Evolutionary conservation across 2,797 vertebrate species (phyloP).

Genomic region (Mormyrus hasselquistii): DNA sequence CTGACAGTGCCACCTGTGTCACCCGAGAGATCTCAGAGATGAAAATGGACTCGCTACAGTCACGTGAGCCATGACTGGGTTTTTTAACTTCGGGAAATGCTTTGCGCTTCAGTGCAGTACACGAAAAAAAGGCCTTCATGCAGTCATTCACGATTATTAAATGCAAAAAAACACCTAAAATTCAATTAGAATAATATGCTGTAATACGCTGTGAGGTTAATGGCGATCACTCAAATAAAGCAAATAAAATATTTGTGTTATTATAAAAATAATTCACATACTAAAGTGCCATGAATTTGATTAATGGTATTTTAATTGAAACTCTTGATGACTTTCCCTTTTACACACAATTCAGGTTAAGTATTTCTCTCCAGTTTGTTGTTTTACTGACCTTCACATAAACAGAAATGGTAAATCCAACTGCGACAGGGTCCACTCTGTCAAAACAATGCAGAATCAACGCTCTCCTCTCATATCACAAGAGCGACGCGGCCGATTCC

Average conservation of each 20-base stretch:
- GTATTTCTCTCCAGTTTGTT: neutral
- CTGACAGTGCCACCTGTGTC: constrained; percentile 1
- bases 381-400: neutral
- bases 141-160: neutral
- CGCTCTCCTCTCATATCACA: neutral
- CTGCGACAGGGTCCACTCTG: neutral
- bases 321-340: neutral
- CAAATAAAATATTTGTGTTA: neutral
- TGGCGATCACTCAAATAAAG: neutral
- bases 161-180: neutral
- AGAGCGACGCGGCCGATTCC: neutral
- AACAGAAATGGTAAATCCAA: neutral
- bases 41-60: neutral
- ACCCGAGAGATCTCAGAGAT: neutral
- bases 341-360: neutral
- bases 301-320: neutral
- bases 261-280: neutral
- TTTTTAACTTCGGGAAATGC: neutral
- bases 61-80: neutral
- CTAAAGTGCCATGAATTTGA: neutral
- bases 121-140: neutral
- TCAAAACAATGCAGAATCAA: neutral
- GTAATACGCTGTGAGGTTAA: neutral
- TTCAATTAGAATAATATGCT: neutral
- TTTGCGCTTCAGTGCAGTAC: neutral